Percentiles rank a stretch among this genome's conserved stretches.
Conservation (phyloP, 2,797 vertebrate species). For the Bradypodion ventrale region DNA sequence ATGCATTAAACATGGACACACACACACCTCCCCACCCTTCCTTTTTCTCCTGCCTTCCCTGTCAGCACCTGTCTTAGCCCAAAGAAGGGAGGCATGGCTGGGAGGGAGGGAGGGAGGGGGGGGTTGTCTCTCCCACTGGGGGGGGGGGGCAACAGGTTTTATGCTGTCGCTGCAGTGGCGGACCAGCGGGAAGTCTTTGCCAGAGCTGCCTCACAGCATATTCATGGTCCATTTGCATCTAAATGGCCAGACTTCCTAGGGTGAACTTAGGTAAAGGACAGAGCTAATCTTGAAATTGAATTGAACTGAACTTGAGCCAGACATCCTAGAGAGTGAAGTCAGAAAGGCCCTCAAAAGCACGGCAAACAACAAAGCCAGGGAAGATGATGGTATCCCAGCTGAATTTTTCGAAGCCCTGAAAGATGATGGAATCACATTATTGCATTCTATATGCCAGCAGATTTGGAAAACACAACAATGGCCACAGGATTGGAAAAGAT, state of each 20-base stretch:
- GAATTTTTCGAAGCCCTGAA: no score
- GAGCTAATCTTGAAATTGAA: neutral
- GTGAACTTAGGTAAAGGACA: neutral
- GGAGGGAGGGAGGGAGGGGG: neutral
- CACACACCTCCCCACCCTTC: no score
- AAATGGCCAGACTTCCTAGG: slow-evolving; percentile 1
- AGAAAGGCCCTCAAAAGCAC: no score
- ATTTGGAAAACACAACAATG: no score
- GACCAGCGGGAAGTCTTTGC: neutral
- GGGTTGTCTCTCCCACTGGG: slow-evolving; percentile 27
- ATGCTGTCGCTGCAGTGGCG: neutral
- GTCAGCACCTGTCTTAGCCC: neutral
- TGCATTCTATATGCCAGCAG: no score
- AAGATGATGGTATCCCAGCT: no score
- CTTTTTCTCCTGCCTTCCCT: neutral
- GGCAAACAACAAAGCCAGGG: no score
- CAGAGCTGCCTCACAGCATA: neutral
- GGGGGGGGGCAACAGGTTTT: neutral
- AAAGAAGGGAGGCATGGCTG: neutral
- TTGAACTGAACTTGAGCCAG: no score
- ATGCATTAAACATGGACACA: neutral
- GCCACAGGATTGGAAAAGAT: no score
- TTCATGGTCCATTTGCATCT: slow-evolving; percentile 1
- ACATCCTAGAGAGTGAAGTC: no score
- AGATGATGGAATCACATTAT: no score